Percentiles rank a stretch among this genome's conserved stretches.
Conservation (phyloP, 2,113 vertebrate genomes). For the Brachionichthys hirsutus region DNA sequence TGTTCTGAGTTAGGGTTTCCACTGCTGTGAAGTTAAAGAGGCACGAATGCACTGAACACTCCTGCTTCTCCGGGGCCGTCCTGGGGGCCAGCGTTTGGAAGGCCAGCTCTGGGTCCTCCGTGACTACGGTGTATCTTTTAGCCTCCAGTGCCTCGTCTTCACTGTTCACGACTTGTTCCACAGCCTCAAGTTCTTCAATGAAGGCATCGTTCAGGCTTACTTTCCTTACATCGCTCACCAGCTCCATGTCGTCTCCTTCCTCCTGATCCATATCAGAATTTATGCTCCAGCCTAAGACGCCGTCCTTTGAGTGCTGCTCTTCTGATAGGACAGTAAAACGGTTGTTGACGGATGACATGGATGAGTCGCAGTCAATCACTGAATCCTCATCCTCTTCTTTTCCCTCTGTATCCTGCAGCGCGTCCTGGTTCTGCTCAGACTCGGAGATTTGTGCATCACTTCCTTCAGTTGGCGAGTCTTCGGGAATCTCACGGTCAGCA, state of each 20-base stretch:
- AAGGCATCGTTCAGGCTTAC: slow-evolving; percentile 73
- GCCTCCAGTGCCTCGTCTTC: slow-evolving; percentile 43
- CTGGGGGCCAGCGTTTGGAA: slow-evolving; percentile 85
- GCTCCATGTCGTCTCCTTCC: slow-evolving; percentile 37
- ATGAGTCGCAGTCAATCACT: slow-evolving; percentile 26
- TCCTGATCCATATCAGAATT: slow-evolving; percentile 30
- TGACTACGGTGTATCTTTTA: slow-evolving; percentile 78
- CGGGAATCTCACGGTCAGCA: slow-evolving; percentile 1
- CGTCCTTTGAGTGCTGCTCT: slow-evolving; percentile 33
- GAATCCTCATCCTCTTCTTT: slow-evolving; percentile 45
- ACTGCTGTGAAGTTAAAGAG: slow-evolving; percentile 92
- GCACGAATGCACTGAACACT: slow-evolving; percentile 86
- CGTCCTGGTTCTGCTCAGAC: slow-evolving; percentile 23
- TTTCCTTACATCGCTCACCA: slow-evolving; percentile 74
- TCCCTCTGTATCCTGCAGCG: background rate
- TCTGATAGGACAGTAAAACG: slow-evolving; percentile 61
- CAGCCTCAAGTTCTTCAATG: slow-evolving; percentile 66
- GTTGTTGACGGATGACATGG: slow-evolving; percentile 40
- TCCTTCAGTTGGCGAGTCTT: slow-evolving; percentile 21
- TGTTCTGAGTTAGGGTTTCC: slow-evolving; percentile 86
- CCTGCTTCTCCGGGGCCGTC: slow-evolving; percentile 74
- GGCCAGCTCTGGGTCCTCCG: slow-evolving; percentile 84
- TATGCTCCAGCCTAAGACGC: slow-evolving; percentile 24
- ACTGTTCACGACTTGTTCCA: slow-evolving; percentile 50
- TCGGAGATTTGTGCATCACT: background rate